A percentile compares a stretch with the other conserved stretches of the same genome.
Conservation (phyloP, 2,113 vertebrate species). For the Rhea americana region DNA sequence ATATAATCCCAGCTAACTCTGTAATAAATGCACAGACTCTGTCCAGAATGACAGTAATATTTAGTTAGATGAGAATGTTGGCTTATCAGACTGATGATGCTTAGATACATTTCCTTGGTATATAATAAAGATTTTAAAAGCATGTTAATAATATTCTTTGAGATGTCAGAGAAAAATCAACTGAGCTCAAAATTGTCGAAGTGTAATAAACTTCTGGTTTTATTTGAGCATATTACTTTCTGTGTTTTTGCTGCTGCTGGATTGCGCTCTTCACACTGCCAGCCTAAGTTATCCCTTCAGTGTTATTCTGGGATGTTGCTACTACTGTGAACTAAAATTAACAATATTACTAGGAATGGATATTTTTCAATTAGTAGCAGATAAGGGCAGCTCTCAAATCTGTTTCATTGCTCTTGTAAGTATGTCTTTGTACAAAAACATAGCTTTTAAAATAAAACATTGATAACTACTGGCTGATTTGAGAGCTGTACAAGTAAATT, state of each 20-base stretch:
- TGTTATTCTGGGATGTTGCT: neutral
- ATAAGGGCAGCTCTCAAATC: neutral
- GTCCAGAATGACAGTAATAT: neutral
- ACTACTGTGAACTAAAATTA: neutral
- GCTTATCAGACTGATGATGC: neutral
- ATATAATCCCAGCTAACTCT: neutral
- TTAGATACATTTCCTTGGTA: neutral
- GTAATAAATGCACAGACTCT: neutral
- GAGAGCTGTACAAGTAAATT: neutral
- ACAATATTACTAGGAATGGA: neutral
- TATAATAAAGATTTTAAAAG: neutral
- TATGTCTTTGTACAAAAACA: neutral
- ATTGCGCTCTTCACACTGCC: neutral
- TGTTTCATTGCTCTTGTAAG: neutral
- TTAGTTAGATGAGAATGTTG: neutral
- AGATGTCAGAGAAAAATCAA: neutral
- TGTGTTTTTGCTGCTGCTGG: neutral
- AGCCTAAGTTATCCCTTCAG: neutral
- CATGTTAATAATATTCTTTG: neutral
- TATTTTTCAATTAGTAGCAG: neutral
- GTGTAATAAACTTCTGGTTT: neutral
- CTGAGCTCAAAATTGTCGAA: neutral
- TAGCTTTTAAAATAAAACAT: neutral
- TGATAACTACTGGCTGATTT: neutral
- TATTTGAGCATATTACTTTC: neutral